phyloP scores from a whole-genome alignment of 2,113 vertebrate genomes.

The Pungitius pungitius region DNA sequence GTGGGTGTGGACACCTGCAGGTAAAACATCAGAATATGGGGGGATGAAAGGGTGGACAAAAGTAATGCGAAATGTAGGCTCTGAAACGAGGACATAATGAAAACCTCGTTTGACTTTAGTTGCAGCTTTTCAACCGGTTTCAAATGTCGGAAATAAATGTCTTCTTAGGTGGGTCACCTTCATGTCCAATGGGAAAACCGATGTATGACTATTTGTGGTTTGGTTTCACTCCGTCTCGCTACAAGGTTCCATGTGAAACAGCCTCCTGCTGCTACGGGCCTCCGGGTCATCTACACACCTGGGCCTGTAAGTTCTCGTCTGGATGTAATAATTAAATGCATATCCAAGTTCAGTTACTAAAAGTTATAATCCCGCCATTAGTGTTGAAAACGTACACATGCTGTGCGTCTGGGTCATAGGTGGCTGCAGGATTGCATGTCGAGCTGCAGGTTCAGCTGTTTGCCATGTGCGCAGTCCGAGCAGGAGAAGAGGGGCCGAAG shows the following conservation, averaged over 20 bases:
- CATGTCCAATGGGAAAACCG: constrained; percentile 26
- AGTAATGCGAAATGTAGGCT: neutral
- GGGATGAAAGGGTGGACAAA: neutral
- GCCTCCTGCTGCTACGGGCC: constrained; percentile 83
- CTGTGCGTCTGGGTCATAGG: constrained; percentile 69
- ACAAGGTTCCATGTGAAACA: constrained; percentile 89
- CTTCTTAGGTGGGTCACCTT: constrained; percentile 36
- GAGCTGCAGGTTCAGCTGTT: constrained; percentile 86
- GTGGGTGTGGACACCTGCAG: constrained; percentile 87
- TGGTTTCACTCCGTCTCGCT: constrained; percentile 12
- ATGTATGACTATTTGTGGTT: constrained; percentile 34
- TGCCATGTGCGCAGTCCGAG: constrained; percentile 73
- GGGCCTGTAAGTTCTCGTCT: constrained; percentile 83
- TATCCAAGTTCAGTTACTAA: neutral
- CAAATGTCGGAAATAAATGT: neutral
- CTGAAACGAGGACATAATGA: neutral
- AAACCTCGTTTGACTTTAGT: neutral
- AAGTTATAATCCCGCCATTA: neutral
- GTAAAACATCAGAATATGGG: constrained; percentile 64
- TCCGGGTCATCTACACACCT: constrained; percentile 84
- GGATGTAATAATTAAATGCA: neutral
- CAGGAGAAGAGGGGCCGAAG: constrained; percentile 54
- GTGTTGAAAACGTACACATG: neutral
- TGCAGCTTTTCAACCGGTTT: neutral
- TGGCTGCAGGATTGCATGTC: constrained; percentile 87